Base-by-base conservation (phyloP, 2,888 invertebrate species). In the Ryuthela nishihirai region DNA sequence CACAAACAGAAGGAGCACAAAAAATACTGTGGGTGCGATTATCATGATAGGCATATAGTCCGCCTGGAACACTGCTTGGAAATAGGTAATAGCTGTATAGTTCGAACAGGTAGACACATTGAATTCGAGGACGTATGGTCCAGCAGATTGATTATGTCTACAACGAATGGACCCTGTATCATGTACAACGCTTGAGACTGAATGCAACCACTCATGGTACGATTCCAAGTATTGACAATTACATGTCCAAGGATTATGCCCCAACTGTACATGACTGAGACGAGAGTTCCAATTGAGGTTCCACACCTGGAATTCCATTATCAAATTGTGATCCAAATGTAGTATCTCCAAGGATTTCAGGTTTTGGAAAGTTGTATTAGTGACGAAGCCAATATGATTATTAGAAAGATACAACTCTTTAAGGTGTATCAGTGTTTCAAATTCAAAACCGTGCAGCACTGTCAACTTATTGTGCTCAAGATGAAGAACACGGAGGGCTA, bases 161-260 rank as follows among this genome's bases (percentile, higher is more conserved):
- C 65, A 67, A 17, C 64, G 64, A 35, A 65, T 63, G 24, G 48
- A 47, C 36, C 56, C 52, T 4, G 61, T 62, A 38, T 69, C 64
- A 17, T 42, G 45, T 53, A 87, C 83, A 52, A 73, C 74, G 48
- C 82, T 80, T 64, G 78, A 82, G 41, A 83, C 81, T 67, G 82
- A 78, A 64, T 81, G 80, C 65, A 85, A 81, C 86, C 87, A 88
- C 73, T 87, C 85, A 66, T 85, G 82, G 69, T 86, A 82, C 73
- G 80, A 81, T 71, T 84, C 86, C 69, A 92, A 82, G 71, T 84
- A 88, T 69, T 85, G 85, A 74, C 89, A 90, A 69, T 88, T 85
- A 74, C 89, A 90, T 47, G 84, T 83, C 87, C 87, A 89, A 49
- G 85, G 85, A 72, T 89, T 89, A 25, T 58, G 42, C 7, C 88